These are phyloP conservation scores for Delphinapterus leucas DNA, from an alignment of 2,113 vertebrate genomes.

Conservation along the genomic window DNA sequence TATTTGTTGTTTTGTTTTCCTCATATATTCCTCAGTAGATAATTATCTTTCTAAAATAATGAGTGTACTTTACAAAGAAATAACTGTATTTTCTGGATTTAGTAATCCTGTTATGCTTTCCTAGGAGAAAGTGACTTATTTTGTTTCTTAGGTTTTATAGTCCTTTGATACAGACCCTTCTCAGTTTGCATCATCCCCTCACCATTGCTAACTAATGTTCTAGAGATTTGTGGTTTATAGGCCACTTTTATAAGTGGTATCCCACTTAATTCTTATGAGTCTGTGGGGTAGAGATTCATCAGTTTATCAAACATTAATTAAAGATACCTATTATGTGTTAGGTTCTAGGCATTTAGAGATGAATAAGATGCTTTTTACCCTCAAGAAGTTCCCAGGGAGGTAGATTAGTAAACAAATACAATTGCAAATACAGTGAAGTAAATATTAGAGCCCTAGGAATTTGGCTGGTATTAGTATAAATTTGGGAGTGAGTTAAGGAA, in stretches of 20 bases:
- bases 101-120: background rate
- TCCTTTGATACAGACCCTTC: background rate
- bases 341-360: background rate
- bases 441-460: background rate
- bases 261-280: background rate
- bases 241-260: background rate
- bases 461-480: background rate
- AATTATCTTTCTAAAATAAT: conserved; percentile 35
- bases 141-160: background rate
- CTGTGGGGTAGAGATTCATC: background rate
- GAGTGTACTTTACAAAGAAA: background rate
- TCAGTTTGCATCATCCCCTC: background rate
- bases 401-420: background rate
- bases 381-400: background rate
- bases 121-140: background rate
- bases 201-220: background rate
- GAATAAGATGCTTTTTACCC: background rate
- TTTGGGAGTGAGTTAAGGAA: background rate
- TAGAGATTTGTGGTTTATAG: background rate
- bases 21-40: background rate
- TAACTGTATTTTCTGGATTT: conserved; percentile 17
- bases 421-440: background rate
- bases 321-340: background rate
- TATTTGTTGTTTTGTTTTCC: background rate
- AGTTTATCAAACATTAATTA: background rate